These are phyloP conservation scores for Myotis findleyi DNA, from an alignment of 2,797 vertebrate genomes.

Conservation along the genomic window DNA sequence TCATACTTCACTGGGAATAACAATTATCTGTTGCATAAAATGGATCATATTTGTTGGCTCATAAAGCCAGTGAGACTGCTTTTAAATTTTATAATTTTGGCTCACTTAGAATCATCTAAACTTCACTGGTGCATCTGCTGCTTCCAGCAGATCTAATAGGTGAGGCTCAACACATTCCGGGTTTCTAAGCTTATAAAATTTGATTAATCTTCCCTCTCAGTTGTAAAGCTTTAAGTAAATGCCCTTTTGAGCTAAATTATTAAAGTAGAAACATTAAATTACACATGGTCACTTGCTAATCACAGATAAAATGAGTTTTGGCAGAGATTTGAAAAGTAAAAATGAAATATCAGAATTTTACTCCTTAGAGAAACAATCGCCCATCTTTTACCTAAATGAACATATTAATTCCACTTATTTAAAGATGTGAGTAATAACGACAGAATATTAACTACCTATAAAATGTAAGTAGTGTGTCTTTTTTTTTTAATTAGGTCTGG, in stretches of 20 bases:
- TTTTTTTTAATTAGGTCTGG: neutral
- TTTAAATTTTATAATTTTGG: neutral
- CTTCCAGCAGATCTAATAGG: constrained; percentile 30
- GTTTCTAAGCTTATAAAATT: constrained; percentile 44
- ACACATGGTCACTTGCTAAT: constrained; percentile 61
- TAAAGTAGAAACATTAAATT: constrained; percentile 73
- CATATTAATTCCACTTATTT: constrained; percentile 72
- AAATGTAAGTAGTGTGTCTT: neutral
- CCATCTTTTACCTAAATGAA: constrained; percentile 71
- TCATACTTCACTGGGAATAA: neutral
- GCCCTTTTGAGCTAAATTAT: constrained; percentile 55
- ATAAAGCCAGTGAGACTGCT: neutral
- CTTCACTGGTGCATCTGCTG: neutral
- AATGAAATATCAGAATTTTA: constrained; percentile 80
- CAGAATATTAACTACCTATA: neutral
- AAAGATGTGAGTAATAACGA: constrained; percentile 43
- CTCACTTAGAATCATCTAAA: neutral
- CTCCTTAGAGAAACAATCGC: constrained; percentile 76
- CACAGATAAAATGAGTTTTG: constrained; percentile 77
- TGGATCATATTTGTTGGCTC: neutral
- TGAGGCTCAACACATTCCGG: neutral
- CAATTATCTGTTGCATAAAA: neutral
- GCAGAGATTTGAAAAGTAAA: constrained; percentile 78
- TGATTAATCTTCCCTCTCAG: constrained; percentile 52
- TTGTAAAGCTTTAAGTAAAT: constrained; percentile 60